Conservation (phyloP, 2,888 invertebrate genomes). For the Agrochola lychnidis region DNA sequence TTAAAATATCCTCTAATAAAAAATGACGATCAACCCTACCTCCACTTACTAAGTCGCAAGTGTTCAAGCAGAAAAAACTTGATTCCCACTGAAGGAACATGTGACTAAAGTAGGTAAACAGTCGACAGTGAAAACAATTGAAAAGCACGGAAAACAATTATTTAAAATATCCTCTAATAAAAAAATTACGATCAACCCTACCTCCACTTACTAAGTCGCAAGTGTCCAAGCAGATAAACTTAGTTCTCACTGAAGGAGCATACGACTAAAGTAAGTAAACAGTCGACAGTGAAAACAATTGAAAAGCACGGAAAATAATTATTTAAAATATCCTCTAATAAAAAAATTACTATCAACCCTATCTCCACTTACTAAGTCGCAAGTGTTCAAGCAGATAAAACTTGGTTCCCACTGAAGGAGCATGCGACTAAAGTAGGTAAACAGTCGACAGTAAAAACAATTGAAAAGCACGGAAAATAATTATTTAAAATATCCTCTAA, state of each 20-base stretch:
- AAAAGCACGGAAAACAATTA: too few relatives aligned
- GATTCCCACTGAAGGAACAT: background rate
- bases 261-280: background rate
- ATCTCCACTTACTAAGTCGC: background rate
- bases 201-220: background rate
- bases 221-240: background rate
- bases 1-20: background rate
- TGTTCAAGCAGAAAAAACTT: background rate
- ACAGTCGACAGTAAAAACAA: too few relatives aligned
- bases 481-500: too few relatives aligned
- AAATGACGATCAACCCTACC: background rate
- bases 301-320: too few relatives aligned
- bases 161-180: background rate
- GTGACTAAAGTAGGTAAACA: background rate
- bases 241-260: background rate
- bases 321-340: too few relatives aligned
- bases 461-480: too few relatives aligned
- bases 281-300: too few relatives aligned
- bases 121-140: too few relatives aligned
- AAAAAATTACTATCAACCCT: background rate
- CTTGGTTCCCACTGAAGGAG: background rate
- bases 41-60: background rate
- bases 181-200: background rate
- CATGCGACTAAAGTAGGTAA: background rate
- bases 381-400: slow-evolving; percentile 1